phyloP scores from a whole-genome alignment of 2,888 invertebrate genomes.

The Sphinx pinastri region DNA sequence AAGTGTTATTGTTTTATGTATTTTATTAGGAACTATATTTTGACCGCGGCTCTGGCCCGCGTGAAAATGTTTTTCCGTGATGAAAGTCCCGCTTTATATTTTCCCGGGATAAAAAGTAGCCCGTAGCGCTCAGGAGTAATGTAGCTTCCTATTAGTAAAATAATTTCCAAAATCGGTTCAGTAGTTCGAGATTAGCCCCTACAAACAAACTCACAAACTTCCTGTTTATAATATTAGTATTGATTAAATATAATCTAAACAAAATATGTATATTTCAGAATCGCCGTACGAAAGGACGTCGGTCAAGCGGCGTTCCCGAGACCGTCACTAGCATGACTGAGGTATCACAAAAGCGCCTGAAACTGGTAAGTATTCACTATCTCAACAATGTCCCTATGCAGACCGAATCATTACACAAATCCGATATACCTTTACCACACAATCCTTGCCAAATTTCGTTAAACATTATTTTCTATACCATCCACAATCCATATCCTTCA shows the following conservation, averaged over 20 bases:
- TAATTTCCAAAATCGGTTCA: too few relatives aligned
- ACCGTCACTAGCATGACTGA: constrained; percentile 80
- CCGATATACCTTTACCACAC: constrained; percentile 27
- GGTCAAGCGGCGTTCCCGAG: constrained; percentile 75
- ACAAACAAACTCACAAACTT: too few relatives aligned
- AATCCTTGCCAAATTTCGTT: constrained; percentile 26
- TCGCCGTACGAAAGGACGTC: constrained; percentile 66
- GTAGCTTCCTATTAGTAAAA: too few relatives aligned
- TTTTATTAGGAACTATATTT: too few relatives aligned
- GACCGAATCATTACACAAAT: constrained; percentile 15
- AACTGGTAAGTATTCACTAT: constrained; percentile 72
- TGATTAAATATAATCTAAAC: not conserved
- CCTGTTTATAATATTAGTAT: too few relatives aligned
- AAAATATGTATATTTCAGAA: constrained; percentile 46
- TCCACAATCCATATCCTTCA: constrained; percentile 38
- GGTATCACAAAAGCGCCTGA: constrained; percentile 81
- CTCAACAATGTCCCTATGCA: constrained; percentile 36
- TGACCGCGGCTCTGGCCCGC: too few relatives aligned
- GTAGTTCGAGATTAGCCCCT: too few relatives aligned
- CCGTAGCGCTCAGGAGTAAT: too few relatives aligned
- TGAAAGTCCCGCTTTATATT: too few relatives aligned
- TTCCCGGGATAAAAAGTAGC: too few relatives aligned
- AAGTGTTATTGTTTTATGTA: too few relatives aligned
- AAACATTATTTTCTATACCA: constrained; percentile 9
- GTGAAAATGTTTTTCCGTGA: too few relatives aligned